phyloP scores from a whole-genome alignment of 2,113 vertebrate species.

The Periophthalmus modestus region DNA sequence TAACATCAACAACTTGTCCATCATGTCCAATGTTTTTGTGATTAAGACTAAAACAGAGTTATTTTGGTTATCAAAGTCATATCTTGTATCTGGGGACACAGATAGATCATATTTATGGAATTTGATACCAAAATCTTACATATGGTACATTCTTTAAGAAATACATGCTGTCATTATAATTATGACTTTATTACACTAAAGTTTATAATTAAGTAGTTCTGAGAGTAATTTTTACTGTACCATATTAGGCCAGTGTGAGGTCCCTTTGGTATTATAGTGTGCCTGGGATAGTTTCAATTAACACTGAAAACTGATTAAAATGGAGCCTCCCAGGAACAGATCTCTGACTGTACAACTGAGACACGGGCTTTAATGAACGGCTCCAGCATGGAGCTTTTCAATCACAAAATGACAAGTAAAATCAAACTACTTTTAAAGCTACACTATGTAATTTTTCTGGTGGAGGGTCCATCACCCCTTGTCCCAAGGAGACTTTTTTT shows the following conservation, averaged over 20 bases:
- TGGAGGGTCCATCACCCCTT: too few species aligned
- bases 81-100: too few species aligned
- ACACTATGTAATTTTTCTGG: too few species aligned
- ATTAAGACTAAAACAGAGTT: too few species aligned
- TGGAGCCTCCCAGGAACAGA: slow-evolving; percentile 25
- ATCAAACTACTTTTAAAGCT: background rate
- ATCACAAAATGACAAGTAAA: slow-evolving; percentile 52
- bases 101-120: too few species aligned
- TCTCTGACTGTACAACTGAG: slow-evolving; percentile 30
- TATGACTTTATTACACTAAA: background rate
- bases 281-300: slow-evolving; percentile 39
- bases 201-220: background rate
- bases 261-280: slow-evolving; percentile 27
- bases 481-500: too few species aligned
- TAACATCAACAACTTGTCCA: too few species aligned
- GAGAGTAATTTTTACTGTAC: slow-evolving; percentile 5
- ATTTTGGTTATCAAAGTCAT: too few species aligned
- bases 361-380: slow-evolving; percentile 41
- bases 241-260: background rate
- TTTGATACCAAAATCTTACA: too few species aligned
- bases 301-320: slow-evolving; percentile 28
- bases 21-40: too few species aligned
- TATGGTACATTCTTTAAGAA: background rate
- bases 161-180: background rate
- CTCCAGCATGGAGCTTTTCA: slow-evolving; percentile 27